These are phyloP conservation scores for Oscheius onirici DNA, from an alignment of 2,888 invertebrate genomes.

Conservation along the genomic window DNA sequence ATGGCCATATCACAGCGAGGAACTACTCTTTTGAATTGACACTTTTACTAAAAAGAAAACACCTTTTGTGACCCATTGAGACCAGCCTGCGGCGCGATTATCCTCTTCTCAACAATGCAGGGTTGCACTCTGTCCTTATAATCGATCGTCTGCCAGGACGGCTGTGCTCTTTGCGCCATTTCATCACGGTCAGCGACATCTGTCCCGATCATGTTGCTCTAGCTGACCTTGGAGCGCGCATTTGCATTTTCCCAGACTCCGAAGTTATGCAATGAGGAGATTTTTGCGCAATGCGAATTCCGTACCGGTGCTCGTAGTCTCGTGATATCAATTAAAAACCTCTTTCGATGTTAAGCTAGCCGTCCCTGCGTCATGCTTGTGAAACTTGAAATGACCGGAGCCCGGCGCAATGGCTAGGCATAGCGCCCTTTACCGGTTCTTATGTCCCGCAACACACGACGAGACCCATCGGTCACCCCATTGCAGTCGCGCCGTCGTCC, in stretches of 20 bases:
- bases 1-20: not conserved
- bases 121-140: conserved; percentile 18
- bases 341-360: conserved; percentile 13
- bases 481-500: not conserved
- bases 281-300: not conserved
- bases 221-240: not conserved
- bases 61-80: not conserved
- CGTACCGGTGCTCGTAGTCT: not conserved
- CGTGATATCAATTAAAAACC: not conserved
- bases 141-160: conserved; percentile 28
- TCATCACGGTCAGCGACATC: conserved; percentile 20
- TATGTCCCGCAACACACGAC: conserved; percentile 16
- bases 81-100: conserved; percentile 2
- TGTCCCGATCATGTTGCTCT: not conserved
- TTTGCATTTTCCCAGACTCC: not conserved
- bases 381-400: conserved; percentile 32
- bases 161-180: conserved; percentile 22
- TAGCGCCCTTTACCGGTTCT: conserved; percentile 26
- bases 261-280: not conserved
- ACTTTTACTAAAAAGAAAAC: not conserved
- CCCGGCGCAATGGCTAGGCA: conserved; percentile 15
- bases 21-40: not conserved
- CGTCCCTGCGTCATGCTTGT: not conserved
- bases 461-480: conserved; percentile 27
- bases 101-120: conserved; percentile 11